These are phyloP conservation scores for Lamprologus callipterus DNA, from an alignment of 2,113 vertebrate species.

Conservation along the genomic window DNA sequence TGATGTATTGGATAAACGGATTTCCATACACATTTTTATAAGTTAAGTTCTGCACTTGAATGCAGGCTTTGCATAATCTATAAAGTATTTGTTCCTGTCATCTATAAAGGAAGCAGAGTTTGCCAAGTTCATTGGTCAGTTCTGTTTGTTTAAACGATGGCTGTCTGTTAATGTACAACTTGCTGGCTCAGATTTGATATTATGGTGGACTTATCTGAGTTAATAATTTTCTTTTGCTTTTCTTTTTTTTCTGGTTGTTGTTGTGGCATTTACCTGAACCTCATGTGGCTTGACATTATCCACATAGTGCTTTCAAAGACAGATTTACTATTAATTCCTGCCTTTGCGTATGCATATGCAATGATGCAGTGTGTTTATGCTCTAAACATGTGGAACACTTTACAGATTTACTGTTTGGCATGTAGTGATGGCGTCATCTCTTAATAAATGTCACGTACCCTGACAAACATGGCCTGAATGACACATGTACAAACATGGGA, in stretches of 20 bases:
- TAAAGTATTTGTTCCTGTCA: not conserved
- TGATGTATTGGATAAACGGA: not conserved
- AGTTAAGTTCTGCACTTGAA: not conserved
- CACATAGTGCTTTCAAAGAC: not conserved
- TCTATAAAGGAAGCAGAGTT: not conserved
- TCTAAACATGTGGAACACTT: not conserved
- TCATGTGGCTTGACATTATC: not conserved
- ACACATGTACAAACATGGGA: not conserved
- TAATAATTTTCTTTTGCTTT: conserved; percentile 40
- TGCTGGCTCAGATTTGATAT: conserved; percentile 15
- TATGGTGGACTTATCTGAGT: not conserved
- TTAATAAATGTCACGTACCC: not conserved
- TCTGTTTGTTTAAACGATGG: not conserved
- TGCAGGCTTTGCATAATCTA: not conserved
- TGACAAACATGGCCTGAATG: not conserved
- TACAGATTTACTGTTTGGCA: not conserved
- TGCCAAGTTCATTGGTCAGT: conserved; percentile 18
- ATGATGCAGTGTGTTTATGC: not conserved
- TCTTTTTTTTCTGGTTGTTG: not conserved
- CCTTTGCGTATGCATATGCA: not conserved
- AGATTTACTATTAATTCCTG: not conserved
- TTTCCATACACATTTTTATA: not conserved
- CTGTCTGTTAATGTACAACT: conserved; percentile 72
- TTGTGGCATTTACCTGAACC: conserved; percentile 22
- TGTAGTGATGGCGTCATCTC: not conserved